Percentiles rank a stretch among this genome's conserved stretches.
Evolutionary conservation across 1,140 invertebrate genomes (phyloP).

Genomic region (Achatina immaculata): DNA sequence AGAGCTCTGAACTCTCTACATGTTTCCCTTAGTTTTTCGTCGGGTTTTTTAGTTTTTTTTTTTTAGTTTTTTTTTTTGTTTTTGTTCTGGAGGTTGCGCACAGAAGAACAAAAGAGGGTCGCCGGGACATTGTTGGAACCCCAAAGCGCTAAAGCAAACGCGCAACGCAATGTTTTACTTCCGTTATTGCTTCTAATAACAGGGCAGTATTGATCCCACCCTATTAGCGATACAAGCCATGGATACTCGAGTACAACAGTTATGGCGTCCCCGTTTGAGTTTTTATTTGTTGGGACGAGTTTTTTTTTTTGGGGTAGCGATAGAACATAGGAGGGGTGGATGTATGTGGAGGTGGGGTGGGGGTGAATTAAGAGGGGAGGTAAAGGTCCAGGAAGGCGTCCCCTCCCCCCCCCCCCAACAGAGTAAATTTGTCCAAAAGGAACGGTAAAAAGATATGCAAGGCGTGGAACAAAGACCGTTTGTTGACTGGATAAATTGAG

Average conservation of each 20-base stretch:
- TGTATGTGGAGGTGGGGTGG: too few relatives aligned
- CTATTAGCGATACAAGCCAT: neutral
- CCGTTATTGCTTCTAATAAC: conserved; percentile 11
- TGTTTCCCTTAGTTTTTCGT: neutral
- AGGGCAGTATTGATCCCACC: neutral
- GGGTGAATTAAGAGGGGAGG: too few relatives aligned
- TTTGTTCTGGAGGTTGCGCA: neutral
- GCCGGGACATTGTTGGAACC: neutral
- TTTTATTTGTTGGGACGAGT: too few relatives aligned
- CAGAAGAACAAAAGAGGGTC: neutral
- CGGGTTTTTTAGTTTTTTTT: too few relatives aligned
- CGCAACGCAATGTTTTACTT: conserved; percentile 11
- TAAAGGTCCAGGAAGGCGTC: too few relatives aligned
- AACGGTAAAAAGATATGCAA: neutral
- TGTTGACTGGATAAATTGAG: conserved; percentile 16
- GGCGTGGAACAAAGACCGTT: neutral
- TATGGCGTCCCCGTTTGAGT: neutral
- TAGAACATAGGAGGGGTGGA: too few relatives aligned
- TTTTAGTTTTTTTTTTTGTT: too few relatives aligned
- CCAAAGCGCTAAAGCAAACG: conserved; percentile 2
- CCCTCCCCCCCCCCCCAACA: too few relatives aligned
- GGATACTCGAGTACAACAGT: neutral
- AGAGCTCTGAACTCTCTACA: neutral
- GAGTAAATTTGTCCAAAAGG: conserved; percentile 6
- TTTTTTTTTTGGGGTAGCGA: too few relatives aligned